Conservation (phyloP, 2,113 vertebrate species). For the Laterallus jamaicensis region DNA sequence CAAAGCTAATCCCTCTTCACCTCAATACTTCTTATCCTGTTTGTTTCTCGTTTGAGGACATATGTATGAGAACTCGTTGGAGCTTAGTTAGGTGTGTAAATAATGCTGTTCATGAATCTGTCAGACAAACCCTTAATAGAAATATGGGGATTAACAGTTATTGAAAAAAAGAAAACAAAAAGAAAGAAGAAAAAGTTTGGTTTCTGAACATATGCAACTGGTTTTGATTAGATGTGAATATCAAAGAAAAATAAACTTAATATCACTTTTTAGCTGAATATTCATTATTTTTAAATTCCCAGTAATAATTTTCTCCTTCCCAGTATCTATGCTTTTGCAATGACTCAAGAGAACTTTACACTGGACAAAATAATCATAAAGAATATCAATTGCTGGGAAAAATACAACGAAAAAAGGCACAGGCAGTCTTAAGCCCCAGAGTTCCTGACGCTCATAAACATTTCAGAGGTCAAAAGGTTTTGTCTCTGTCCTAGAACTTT, state of each 20-base stretch:
- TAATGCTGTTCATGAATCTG: background rate
- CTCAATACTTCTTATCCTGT: background rate
- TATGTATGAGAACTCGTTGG: background rate
- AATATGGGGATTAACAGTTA: background rate
- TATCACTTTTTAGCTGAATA: background rate
- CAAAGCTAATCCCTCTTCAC: background rate
- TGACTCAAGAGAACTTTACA: background rate
- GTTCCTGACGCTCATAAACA: background rate
- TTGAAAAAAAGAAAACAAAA: background rate
- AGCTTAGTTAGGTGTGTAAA: background rate
- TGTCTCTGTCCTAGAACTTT: background rate
- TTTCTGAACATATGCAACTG: background rate
- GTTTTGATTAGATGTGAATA: background rate
- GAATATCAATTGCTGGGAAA: background rate
- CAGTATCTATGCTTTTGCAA: background rate
- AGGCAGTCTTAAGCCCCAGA: background rate
- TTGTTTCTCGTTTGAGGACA: background rate
- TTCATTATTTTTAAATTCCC: background rate
- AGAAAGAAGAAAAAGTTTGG: fast-evolving
- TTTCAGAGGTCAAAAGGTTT: background rate
- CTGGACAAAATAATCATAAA: background rate
- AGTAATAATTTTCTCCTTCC: background rate
- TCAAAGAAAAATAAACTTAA: background rate
- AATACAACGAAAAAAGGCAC: background rate
- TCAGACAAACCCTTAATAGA: background rate